These are phyloP conservation scores for Myripristis jacobus DNA, from an alignment of 2,797 vertebrate genomes.

Conservation along the genomic window DNA sequence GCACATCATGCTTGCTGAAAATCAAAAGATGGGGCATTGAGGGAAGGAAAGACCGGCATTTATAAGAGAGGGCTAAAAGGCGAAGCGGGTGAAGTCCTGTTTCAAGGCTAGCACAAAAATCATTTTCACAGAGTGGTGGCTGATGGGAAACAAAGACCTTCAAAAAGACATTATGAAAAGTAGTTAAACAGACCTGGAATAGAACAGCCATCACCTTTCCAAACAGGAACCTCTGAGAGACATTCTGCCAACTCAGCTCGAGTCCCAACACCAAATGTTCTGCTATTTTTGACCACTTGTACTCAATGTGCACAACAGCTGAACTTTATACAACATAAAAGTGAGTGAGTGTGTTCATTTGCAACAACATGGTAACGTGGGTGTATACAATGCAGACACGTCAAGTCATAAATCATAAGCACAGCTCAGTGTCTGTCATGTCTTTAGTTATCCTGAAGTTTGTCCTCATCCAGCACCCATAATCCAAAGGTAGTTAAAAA, in stretches of 20 bases:
- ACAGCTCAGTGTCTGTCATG: slow-evolving; percentile 23
- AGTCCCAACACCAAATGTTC: slow-evolving; percentile 56
- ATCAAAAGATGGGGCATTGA: slow-evolving; percentile 47
- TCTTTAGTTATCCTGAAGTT: slow-evolving; percentile 31
- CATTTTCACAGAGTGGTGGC: slow-evolving; percentile 47
- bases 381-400: slow-evolving; percentile 36
- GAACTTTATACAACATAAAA: slow-evolving; percentile 34
- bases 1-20: slow-evolving; percentile 54
- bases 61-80: not conserved
- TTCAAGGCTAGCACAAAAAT: slow-evolving; percentile 44
- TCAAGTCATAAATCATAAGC: slow-evolving; percentile 36
- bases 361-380: slow-evolving; percentile 34
- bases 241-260: slow-evolving; percentile 45
- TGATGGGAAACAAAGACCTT: slow-evolving; percentile 58
- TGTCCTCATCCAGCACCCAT: slow-evolving; percentile 34
- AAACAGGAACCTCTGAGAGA: slow-evolving; percentile 40
- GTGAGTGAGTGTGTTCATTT: slow-evolving; percentile 33
- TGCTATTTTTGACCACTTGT: slow-evolving; percentile 56
- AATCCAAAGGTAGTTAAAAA: slow-evolving; percentile 25
- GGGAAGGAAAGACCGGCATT: slow-evolving; percentile 11
- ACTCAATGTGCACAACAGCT: slow-evolving; percentile 51
- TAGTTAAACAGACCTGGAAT: slow-evolving; percentile 59
- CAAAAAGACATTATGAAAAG: slow-evolving; percentile 40
- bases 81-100: slow-evolving; percentile 13
- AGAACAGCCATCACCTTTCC: slow-evolving; percentile 53